Conservation (phyloP, 2,113 vertebrate species). For the Forbesichthys papilliferus region DNA sequence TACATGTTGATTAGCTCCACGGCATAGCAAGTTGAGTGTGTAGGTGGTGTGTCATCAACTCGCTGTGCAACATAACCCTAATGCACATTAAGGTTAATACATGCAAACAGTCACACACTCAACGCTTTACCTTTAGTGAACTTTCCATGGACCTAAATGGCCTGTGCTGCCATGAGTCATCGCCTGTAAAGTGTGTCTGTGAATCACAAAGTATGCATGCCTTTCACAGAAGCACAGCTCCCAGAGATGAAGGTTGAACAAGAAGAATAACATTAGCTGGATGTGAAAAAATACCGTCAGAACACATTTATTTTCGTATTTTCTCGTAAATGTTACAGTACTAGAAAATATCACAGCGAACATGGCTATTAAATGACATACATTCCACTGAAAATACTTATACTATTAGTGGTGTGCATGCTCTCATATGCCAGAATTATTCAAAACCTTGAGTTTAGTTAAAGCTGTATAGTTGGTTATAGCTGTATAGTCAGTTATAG, state of each 20-base stretch:
- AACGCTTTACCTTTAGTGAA: conserved; percentile 45
- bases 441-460: no score
- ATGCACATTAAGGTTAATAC: conserved; percentile 63
- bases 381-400: no score
- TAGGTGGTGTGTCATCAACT: conserved; percentile 45
- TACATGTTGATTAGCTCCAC: conserved; percentile 25
- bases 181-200: conserved; percentile 59
- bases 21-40: conserved; percentile 19
- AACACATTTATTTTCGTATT: background rate
- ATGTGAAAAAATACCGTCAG: background rate
- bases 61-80: conserved; percentile 24
- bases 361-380: background rate
- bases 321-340: background rate
- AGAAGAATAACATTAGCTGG: conserved; percentile 6
- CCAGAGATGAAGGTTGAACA: background rate
- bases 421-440: no score
- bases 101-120: conserved; percentile 41
- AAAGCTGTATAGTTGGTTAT: no score
- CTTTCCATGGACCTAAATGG: conserved; percentile 46
- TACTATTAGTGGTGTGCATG: no score
- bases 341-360: conserved; percentile 2
- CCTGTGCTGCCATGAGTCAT: conserved; percentile 68
- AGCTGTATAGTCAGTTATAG: no score
- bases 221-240: conserved; percentile 53
- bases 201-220: conserved; percentile 51